Evolutionary conservation across 2,113 vertebrate species (phyloP), one percentile per base, ranked within the genome.

Genomic region (Lycocorax pyrrhopterus): DNA sequence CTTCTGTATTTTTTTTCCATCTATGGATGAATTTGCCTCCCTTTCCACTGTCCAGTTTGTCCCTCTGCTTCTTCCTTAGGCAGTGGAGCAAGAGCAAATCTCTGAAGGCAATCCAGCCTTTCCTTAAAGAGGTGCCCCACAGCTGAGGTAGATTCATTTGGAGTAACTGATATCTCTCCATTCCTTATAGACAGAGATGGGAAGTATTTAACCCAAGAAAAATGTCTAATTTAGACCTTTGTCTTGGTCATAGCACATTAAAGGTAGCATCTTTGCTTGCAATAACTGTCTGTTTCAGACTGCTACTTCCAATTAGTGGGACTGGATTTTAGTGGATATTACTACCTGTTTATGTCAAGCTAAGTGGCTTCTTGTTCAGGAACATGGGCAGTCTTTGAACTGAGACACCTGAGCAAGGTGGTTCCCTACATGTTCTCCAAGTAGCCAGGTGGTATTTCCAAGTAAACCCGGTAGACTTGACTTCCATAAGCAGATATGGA

Each of bases 61-160:
- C 21, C 16, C 19, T 74, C 33, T 71, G 18, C 62, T 85, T 1
- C 39, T 72, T 95, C 52, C 52, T 4, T 12, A 52, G 73, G 15
- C 25, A 37, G 49, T n/a, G 39, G 30, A 68, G 9, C 14, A 30
- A 14, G 39, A 75, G 8, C 0, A 0, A 9, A 14, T 53, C 39
- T 56, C 47, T 16, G 17, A 55, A 56, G 49, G 27, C 32, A 41
- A 5, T 72, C n/a, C 14, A n/a, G 2, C 30, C 33, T 51, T 23
- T 64, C 13, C 35, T 32, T 30, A n/a, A 77, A n/a, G 13, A 60
- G 25, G 9, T 44, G 32, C 27, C 29, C 44, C 32, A 19, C 6
- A 77, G 49, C 49, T 66, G 22, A 66, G 14, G 13, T 32, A 17
- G 29, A 6, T 63, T 82, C 2, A 9, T 87, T 30, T 33, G 35